Base-by-base conservation (phyloP, 2,888 invertebrate genomes). In the Xylota segnis region DNA sequence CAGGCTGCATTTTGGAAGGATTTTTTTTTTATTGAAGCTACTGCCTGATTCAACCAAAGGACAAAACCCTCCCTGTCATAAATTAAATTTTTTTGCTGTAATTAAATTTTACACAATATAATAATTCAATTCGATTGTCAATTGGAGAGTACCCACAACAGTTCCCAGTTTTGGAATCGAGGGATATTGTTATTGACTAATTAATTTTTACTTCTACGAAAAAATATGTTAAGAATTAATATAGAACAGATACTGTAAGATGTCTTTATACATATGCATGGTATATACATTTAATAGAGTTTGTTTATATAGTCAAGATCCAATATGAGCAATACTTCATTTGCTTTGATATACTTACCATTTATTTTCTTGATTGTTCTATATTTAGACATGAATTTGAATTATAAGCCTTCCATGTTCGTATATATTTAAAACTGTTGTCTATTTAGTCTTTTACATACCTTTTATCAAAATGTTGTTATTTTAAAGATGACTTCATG, bases 51-150 rank as follows among this genome's bases (percentile, higher is more conserved):
- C 61, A 47, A 61, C 66, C 23, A 76, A 72, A 68, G 68, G 47
- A 72, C 72, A 63, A 78, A 78, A 68, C 27, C 47, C 27, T 23
- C 23, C 81, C 87, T 88, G 89, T 87, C 88, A 90, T 89, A 90
- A 89, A 90, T 90, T 90, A 90, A 88, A 88, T 87, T 88, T 87
- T 68, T 74, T 61, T 72, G 52, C 65, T 71, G 84, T 90, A 89
- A 88, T 89, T 89, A 88, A 88, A 88, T 89, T 89, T 87, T 86
- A 68, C 77, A 74, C 76, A 77, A 84, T 77, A 74, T 78, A 76
- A 74, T 68, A 81, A 81, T 87, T 76, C 71, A 84, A 76, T 76
- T 81, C 81, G 74, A 76, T 77, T 74, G 74, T 75, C 58, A 68
- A 66, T 56, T 59, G 58, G 54, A 34, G 54, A 65, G 40, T 50